These are phyloP conservation scores for Pseudanteris insignis DNA, from an alignment of 2,888 invertebrate species.

Conservation along the genomic window DNA sequence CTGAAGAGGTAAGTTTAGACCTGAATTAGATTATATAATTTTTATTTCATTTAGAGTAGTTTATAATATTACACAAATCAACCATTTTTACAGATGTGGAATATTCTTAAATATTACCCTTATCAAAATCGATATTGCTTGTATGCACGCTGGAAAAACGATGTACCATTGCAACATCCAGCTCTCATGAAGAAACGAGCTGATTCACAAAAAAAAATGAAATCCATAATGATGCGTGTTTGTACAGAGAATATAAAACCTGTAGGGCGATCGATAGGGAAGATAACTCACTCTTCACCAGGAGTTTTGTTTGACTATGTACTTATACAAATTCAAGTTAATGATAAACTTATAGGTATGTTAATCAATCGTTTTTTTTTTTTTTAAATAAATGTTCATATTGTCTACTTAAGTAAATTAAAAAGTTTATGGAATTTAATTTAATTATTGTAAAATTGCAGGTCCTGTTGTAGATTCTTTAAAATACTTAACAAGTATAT, in stretches of 20 bases:
- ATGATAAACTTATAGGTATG: constrained; percentile 93
- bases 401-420: too few species aligned
- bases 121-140: constrained; percentile 86
- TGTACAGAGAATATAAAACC: constrained; percentile 99
- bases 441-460: constrained; percentile 25
- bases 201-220: constrained; percentile 88
- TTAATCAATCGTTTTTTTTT: too few species aligned
- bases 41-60: background rate
- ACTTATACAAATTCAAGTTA: constrained; percentile 85
- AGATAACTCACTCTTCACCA: constrained; percentile 95
- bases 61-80: too few species aligned
- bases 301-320: constrained; percentile 97
- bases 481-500: constrained; percentile 89
- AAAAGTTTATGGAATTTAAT: too few species aligned
- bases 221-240: constrained; percentile 95
- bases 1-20: constrained; percentile 84
- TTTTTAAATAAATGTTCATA: too few species aligned
- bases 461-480: constrained; percentile 95
- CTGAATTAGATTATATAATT: too few species aligned
- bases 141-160: constrained; percentile 97
- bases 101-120: constrained; percentile 84
- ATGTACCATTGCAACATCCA: constrained; percentile 83
- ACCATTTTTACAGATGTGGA: constrained; percentile 78
- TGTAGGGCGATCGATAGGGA: constrained; percentile 94
- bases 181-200: constrained; percentile 84